Evolutionary conservation across 2,113 vertebrate genomes (phyloP), one percentile per base, ranked within the genome.

Genomic region (Mugil cephalus): DNA sequence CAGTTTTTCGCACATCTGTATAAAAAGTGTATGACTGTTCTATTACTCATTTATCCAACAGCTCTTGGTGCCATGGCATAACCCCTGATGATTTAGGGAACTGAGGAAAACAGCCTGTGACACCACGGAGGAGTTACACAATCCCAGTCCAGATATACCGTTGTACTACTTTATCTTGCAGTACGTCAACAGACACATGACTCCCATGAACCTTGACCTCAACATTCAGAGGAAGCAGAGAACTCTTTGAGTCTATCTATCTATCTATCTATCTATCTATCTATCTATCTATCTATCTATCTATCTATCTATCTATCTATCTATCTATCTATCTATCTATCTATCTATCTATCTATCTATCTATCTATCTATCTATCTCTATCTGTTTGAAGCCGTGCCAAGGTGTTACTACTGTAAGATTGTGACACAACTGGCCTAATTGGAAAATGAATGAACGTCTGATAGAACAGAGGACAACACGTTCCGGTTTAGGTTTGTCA

Each of bases 31-130:
- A 13, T 11, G 56, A 48, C 56, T 81, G 19, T 53, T 55, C 51
- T 48, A 66, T 46, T 50, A 72, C 52, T 48, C 58, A 0, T 69
- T 8, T n/a, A 48, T 61, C 10, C 43, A 65, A 54, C 45, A 74
- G 74, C 50, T 77, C 64, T 34, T 51, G 54, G 59, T 52, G 42
- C n/a, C 42, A 51, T 71, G 66, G 63, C 53, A 75, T 11, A 62
- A 66, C 15, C 14, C 19, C 59, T 11, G 39, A 50, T 19, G 52
- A 68, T 30, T 30, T 30, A 74, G 40, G 46, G 47, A 56, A 60
- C 3, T 6, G 63, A 30, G 61, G 42, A 73, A 73, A 62, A 67
- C 43, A 46, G 55, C 52, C 36, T 36, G 17, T 45, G 51, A 62
- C 14, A 56, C 42, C 19, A 36, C 17, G 11, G 18, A 80, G 15